phyloP scores from a whole-genome alignment of 2,888 invertebrate genomes.

The Lepidonotus clava region DNA sequence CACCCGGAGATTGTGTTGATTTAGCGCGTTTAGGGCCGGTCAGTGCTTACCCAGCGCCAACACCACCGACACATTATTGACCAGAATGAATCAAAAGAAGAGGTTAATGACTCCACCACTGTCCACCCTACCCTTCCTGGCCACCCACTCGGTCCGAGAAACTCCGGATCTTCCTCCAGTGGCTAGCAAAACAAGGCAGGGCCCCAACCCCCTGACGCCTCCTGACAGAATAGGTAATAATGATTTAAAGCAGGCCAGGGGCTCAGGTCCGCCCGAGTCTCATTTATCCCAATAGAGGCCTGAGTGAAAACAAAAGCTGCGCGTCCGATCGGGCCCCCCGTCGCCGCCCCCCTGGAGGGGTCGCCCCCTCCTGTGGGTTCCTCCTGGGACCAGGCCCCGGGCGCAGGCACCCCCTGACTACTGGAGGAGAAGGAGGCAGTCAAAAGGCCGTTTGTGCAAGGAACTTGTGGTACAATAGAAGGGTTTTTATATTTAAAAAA shows the following conservation, averaged over 20 bases:
- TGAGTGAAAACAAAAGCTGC: conserved; percentile 43
- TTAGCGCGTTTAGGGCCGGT: conserved; percentile 34
- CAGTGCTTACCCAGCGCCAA: conserved; percentile 2
- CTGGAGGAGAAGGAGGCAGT: too few relatives aligned
- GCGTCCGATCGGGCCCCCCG: not conserved
- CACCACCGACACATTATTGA: not conserved
- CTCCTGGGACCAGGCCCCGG: not conserved
- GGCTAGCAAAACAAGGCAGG: not conserved
- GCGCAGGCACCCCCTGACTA: too few relatives aligned
- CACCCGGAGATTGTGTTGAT: conserved; percentile 28
- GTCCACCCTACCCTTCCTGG: not conserved
- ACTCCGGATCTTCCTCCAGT: conserved; percentile 30
- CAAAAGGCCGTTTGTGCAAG: conserved; percentile 37
- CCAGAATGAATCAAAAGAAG: conserved; percentile 40
- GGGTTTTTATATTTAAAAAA: too few relatives aligned
- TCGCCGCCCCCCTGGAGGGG: not conserved
- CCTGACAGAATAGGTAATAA: conserved; percentile 46
- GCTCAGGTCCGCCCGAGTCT: not conserved
- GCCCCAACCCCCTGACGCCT: not conserved
- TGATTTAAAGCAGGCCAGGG: conserved; percentile 36
- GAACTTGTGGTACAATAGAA: too few relatives aligned
- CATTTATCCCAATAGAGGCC: conserved; percentile 38
- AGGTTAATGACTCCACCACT: not conserved
- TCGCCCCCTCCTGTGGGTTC: not conserved
- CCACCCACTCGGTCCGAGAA: not conserved